Conservation (phyloP, 2,113 vertebrate species). For the Chelonoidis abingdonii region DNA sequence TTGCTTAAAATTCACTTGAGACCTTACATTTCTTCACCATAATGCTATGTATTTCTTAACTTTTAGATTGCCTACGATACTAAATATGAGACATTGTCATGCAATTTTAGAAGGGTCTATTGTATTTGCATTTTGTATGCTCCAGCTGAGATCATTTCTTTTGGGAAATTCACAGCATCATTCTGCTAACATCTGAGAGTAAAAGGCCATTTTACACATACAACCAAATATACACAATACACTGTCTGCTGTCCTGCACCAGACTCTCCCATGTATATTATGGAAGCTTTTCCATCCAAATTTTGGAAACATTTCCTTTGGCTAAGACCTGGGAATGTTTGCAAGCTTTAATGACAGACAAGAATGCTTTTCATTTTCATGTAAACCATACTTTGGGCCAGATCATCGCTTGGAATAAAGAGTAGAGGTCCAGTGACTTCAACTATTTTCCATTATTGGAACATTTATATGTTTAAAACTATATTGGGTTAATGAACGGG, state of each 20-base stretch:
- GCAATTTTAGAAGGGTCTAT: constrained; percentile 5
- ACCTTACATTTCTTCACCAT: not conserved
- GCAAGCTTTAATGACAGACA: not conserved
- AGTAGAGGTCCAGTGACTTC: not conserved
- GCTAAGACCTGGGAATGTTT: not conserved
- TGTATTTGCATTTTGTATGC: constrained; percentile 8
- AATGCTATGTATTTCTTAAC: constrained; percentile 27
- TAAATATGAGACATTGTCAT: constrained; percentile 32
- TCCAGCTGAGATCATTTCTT: constrained; percentile 14
- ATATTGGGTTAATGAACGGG: not conserved
- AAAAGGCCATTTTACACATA: constrained; percentile 34
- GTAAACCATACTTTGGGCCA: not conserved
- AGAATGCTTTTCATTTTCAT: not conserved
- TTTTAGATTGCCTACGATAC: constrained; percentile 7
- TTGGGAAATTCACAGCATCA: not conserved
- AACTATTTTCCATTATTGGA: not conserved
- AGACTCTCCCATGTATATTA: not conserved
- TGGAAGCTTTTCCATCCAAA: not conserved
- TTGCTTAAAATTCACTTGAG: not conserved
- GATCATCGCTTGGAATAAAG: not conserved
- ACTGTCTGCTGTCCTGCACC: not conserved
- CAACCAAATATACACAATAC: not conserved
- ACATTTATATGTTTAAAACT: not conserved
- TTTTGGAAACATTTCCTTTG: not conserved
- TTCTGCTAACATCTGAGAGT: constrained; percentile 15